Evolutionary conservation across 2,888 invertebrate species (phyloP), one percentile per base, ranked within the genome.

Genomic region (Phasia obesa): DNA sequence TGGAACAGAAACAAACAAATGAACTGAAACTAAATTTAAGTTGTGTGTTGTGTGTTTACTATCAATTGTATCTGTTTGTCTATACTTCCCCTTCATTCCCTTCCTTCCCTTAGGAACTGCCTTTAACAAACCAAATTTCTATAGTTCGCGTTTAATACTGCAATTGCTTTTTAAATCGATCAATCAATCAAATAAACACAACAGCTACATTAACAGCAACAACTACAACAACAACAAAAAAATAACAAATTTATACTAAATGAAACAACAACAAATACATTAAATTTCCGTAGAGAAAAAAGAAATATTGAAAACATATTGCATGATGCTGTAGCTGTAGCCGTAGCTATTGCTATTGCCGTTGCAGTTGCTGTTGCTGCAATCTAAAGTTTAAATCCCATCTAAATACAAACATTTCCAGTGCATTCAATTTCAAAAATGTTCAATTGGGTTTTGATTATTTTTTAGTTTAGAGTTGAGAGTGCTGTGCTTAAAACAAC

Each of bases 131-230:
- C n/a, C 23, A 35, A 51, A 60, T 67, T 57, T 38, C 60, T 76
- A 21, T 62, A 47, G 60, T 60, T 80, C 60, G 81, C 74, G 59
- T 78, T 82, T 74, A 74, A 65, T 78, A 65, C 82, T 82, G 83
- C 83, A 79, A 83, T 83, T 83, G 83, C 70, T 71, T 75, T 79
- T 71, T 71, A 83, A 83, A 83, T 83, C 83, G 83, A 83, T 82
- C 78, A 83, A 83, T 83, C 83, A 83, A 79, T 83, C 83, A 83
- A 79, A 78, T 79, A 71, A 83, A 79, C 83, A 78, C 81, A 81
- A 81, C 65, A 59, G 70, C 57, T 59, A 59, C 51, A 60, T 59
- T 55, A 47, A 55, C 57, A 71, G 38, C 35, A 77, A 42, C 64
- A 27, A 35, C 59, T 65, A 57, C 49, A 71, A 38, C 44, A 77